Conservation (phyloP, 2,113 vertebrate species). For the Ophiodon elongatus region DNA sequence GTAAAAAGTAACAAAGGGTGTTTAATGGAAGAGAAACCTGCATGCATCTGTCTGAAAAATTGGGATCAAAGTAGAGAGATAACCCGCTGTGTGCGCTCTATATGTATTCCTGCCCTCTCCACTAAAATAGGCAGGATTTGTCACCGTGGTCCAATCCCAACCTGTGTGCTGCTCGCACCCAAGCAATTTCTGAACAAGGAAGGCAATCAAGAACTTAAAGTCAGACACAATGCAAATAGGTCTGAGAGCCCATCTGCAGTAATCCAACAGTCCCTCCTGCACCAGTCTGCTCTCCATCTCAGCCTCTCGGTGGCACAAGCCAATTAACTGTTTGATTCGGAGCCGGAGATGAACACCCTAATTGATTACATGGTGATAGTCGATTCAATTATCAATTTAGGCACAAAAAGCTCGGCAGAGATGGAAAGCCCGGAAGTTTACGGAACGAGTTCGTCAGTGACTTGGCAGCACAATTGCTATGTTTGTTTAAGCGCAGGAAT, state of each 20-base stretch:
- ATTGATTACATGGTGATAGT: conserved; percentile 82
- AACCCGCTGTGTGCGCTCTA: conserved; percentile 54
- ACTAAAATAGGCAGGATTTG: conserved; percentile 57
- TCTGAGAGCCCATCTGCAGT: conserved; percentile 71
- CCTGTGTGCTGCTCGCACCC: conserved; percentile 57
- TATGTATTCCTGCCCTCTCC: conserved; percentile 42
- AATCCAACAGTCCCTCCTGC: conserved; percentile 75
- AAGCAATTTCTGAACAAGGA: conserved; percentile 62
- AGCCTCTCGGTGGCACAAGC: conserved; percentile 79
- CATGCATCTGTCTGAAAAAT: conserved; percentile 70
- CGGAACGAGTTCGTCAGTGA: conserved; percentile 54
- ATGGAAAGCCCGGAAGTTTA: conserved; percentile 51
- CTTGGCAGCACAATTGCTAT: conserved; percentile 55
- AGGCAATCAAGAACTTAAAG: conserved; percentile 75
- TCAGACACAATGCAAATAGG: conserved; percentile 74
- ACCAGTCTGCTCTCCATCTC: conserved; percentile 55
- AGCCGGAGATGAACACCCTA: conserved; percentile 73
- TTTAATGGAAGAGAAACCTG: conserved; percentile 75
- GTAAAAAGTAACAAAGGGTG: conserved; percentile 73
- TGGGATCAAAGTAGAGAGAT: conserved; percentile 71
- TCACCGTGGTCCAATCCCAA: conserved; percentile 63
- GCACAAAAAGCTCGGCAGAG: conserved; percentile 62
- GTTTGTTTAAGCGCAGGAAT: conserved; percentile 67
- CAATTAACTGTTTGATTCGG: conserved; percentile 81
- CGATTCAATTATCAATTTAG: conserved; percentile 83